phyloP scores from a whole-genome alignment of 2,797 vertebrate species.

The Hydrocynus forskahlii region DNA sequence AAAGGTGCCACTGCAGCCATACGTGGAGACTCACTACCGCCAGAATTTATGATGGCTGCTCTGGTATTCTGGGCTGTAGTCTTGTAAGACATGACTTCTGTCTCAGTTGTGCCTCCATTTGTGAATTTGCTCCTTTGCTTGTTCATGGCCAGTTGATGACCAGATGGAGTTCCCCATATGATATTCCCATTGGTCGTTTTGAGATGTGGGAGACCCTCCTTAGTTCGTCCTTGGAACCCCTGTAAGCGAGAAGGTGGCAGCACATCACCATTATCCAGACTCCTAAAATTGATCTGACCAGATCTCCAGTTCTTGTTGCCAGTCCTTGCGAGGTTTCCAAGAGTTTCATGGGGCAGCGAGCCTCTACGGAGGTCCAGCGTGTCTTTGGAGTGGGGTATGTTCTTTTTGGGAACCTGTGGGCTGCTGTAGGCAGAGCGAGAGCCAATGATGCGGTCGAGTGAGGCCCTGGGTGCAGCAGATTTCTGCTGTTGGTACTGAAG shows the following conservation, averaged over 20 bases:
- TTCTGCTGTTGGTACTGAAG: constrained; percentile 70
- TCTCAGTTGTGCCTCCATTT: constrained; percentile 43
- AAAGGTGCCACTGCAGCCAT: constrained; percentile 90
- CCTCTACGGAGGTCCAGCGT: constrained; percentile 67
- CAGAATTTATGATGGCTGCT: constrained; percentile 48
- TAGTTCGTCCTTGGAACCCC: constrained; percentile 42
- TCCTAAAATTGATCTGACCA: constrained; percentile 67
- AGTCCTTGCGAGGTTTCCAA: constrained; percentile 67
- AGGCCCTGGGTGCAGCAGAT: constrained; percentile 9
- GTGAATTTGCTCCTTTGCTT: constrained; percentile 61
- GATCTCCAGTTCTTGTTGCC: constrained; percentile 78
- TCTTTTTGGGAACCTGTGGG: constrained; percentile 74
- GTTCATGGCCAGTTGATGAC: constrained; percentile 46
- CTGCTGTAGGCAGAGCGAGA: constrained; percentile 81
- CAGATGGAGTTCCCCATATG: constrained; percentile 49
- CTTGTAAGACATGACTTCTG: constrained; percentile 46
- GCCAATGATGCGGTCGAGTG: constrained; percentile 41
- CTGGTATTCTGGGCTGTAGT: constrained; percentile 39
- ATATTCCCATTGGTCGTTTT: constrained; percentile 74
- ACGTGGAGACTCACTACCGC: constrained; percentile 73
- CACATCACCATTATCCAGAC: constrained; percentile 68
- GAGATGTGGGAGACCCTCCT: constrained; percentile 49
- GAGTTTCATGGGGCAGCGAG: constrained; percentile 63
- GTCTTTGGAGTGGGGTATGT: constrained; percentile 69
- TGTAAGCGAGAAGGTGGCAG: constrained; percentile 19